These are phyloP conservation scores for Dryobates pubescens DNA, from an alignment of 2,797 vertebrate genomes.

Conservation along the genomic window DNA sequence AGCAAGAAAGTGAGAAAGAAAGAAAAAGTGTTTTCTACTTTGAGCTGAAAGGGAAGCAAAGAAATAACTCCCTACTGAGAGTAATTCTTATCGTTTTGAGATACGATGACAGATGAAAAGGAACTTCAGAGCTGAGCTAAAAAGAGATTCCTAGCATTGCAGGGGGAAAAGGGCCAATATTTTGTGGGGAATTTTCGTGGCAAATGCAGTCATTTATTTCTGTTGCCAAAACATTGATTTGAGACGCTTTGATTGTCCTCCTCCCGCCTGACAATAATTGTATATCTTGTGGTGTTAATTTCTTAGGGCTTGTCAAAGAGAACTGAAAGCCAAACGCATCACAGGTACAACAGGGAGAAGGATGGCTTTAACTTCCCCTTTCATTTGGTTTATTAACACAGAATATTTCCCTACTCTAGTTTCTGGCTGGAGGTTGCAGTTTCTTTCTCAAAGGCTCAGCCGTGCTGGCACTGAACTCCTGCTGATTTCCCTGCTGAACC, in stretches of 20 bases:
- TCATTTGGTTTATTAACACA: constrained; percentile 51
- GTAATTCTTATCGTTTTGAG: constrained; percentile 62
- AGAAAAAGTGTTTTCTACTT: constrained; percentile 16
- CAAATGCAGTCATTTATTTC: constrained; percentile 34
- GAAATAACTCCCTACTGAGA: constrained; percentile 66
- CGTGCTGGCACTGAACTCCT: not conserved
- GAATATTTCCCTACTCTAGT: constrained; percentile 9
- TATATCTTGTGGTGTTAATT: constrained; percentile 33
- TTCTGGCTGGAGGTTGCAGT: constrained; percentile 38
- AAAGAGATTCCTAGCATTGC: constrained; percentile 57
- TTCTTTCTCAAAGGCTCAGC: constrained; percentile 20
- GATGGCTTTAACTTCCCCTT: constrained; percentile 35
- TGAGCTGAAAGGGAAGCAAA: not conserved
- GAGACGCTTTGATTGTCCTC: constrained; percentile 54
- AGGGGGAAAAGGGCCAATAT: constrained; percentile 11
- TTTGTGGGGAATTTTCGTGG: constrained; percentile 33
- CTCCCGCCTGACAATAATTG: constrained; percentile 30
- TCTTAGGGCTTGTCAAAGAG: constrained; percentile 43
- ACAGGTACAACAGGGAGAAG: constrained; percentile 16
- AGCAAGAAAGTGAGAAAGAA: too few species aligned
- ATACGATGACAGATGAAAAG: constrained; percentile 58
- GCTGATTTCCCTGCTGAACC: not conserved
- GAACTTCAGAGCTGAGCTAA: constrained; percentile 60
- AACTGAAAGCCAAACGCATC: constrained; percentile 47
- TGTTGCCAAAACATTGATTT: constrained; percentile 53